These are phyloP conservation scores for Nesometra sesokonis DNA, from an alignment of 35 echinoderm and acorn worm genomes.

Conservation along the genomic window DNA sequence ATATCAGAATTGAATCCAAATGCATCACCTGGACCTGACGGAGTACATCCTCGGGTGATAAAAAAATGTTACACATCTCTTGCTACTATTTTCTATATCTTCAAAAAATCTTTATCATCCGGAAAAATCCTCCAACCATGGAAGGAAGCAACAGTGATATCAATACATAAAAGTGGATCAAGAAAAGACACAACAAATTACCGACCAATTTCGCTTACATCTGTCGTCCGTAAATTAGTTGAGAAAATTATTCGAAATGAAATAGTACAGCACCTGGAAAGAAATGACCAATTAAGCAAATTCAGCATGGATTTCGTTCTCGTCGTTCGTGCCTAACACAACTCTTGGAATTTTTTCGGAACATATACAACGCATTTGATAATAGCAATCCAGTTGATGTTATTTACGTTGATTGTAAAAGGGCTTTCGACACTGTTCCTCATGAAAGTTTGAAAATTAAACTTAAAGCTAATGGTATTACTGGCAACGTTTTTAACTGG, in stretches of 20 bases:
- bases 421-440: background rate
- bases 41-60: conserved; percentile 5
- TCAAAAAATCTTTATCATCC: conserved; percentile 12
- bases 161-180: conserved; percentile 37
- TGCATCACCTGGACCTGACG: conserved; percentile 3
- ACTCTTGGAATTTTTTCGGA: background rate
- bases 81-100: conserved; percentile 5
- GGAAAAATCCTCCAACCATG: conserved; percentile 25
- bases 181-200: conserved; percentile 16
- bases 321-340: conserved; percentile 23
- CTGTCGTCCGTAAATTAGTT: conserved; percentile 27
- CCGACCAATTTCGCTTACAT: conserved; percentile 33
- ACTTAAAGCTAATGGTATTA: conserved; percentile 2
- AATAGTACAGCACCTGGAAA: conserved; percentile 22
- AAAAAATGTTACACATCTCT: conserved; percentile 15
- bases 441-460: background rate
- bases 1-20: conserved; percentile 20
- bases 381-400: background rate
- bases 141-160: conserved; percentile 26
- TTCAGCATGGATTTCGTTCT: conserved; percentile 23
- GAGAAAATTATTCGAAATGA: conserved; percentile 27
- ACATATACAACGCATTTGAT: background rate
- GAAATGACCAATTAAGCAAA: conserved; percentile 9
- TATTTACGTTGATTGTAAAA: background rate
- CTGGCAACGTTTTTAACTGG: background rate